phyloP scores from a whole-genome alignment of 2,797 vertebrate genomes.

The Syndactyla subalaris region DNA sequence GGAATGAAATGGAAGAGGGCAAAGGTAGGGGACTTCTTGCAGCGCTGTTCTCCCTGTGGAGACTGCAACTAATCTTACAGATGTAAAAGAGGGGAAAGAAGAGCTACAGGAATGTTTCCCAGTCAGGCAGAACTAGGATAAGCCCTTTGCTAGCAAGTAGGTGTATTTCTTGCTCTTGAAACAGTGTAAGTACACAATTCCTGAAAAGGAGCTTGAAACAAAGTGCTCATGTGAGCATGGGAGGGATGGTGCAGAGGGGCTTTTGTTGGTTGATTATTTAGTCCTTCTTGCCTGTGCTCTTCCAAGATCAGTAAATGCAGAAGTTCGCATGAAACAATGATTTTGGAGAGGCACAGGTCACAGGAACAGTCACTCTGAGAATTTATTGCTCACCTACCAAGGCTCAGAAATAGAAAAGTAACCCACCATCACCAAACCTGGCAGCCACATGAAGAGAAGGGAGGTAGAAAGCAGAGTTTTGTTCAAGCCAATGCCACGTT shows the following conservation, averaged over 20 bases:
- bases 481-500: fast-evolving
- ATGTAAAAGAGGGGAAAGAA: neutral
- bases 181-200: neutral
- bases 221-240: neutral
- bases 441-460: neutral
- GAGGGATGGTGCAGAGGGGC: neutral
- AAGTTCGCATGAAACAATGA: fast-evolving
- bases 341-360: neutral
- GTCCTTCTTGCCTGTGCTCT: neutral
- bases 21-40: neutral
- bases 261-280: neutral
- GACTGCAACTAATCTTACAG: neutral
- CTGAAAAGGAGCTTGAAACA: neutral
- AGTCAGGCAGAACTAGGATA: neutral
- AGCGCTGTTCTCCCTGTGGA: neutral
- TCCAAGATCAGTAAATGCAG: neutral
- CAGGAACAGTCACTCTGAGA: neutral
- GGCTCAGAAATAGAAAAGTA: neutral
- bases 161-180: neutral
- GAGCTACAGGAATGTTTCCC: neutral
- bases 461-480: neutral
- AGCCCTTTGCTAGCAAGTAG: neutral
- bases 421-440: neutral
- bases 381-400: neutral
- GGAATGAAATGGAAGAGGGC: neutral